phyloP scores from a whole-genome alignment of 2,888 invertebrate species.

The Lithophane leautieri region DNA sequence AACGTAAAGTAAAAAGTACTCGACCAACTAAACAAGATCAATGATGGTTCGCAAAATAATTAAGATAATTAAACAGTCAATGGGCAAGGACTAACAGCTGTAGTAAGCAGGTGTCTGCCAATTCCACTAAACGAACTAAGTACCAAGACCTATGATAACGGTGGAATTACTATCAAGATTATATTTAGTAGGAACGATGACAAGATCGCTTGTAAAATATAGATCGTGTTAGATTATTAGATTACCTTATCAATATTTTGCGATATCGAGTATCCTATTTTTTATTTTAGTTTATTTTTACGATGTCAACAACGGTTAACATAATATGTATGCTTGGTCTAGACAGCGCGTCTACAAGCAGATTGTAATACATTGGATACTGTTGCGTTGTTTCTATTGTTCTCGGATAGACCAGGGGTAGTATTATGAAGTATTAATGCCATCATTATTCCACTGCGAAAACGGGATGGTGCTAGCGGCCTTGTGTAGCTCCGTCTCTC shows the following conservation, averaged over 20 bases:
- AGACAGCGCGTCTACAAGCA: conserved; percentile 29
- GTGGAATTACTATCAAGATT: conserved; percentile 48
- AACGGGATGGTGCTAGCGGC: no score
- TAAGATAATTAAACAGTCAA: conserved; percentile 73
- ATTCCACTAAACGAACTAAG: conserved; percentile 28
- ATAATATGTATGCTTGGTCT: conserved; percentile 31
- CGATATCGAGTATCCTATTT: conserved; percentile 31
- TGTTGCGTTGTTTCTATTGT: neutral
- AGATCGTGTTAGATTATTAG: conserved; percentile 52
- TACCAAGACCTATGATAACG: conserved; percentile 43
- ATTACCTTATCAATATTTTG: conserved; percentile 45
- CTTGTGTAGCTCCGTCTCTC: no score
- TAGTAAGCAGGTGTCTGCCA: conserved; percentile 71
- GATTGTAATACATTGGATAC: neutral
- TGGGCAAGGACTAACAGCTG: conserved; percentile 71
- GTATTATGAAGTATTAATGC: no score
- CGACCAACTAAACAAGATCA: conserved; percentile 46
- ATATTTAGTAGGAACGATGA: conserved; percentile 35
- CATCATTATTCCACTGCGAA: no score
- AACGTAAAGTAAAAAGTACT: conserved; percentile 33
- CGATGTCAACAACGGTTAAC: conserved; percentile 33
- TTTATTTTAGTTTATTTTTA: conserved; percentile 28
- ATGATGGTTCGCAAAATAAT: conserved; percentile 64
- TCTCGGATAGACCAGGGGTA: neutral
- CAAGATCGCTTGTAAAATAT: conserved; percentile 54